A percentile compares a stretch with the other conserved stretches of the same genome.
These are phyloP conservation scores for Eudyptes chrysolophus DNA, from an alignment of 2,113 vertebrate species.

Conservation along the genomic window DNA sequence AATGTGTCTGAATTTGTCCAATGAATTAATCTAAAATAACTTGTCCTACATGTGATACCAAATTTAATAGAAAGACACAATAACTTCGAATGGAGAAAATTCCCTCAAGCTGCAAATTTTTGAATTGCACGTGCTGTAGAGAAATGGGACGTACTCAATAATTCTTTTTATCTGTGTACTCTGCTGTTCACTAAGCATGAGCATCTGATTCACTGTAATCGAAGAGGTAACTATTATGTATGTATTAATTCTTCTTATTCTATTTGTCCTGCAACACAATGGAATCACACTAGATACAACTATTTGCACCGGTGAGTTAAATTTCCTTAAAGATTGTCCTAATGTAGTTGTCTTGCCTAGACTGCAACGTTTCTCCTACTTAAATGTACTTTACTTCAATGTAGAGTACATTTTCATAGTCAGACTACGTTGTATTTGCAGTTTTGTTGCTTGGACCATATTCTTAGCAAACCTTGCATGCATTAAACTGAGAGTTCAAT, in stretches of 20 bases:
- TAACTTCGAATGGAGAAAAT: conserved; percentile 27
- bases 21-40: conserved; percentile 12
- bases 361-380: conserved; percentile 43
- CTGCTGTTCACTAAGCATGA: conserved; percentile 70
- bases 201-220: conserved; percentile 71
- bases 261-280: conserved; percentile 90
- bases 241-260: conserved; percentile 91
- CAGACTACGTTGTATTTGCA: conserved; percentile 12
- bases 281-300: conserved; percentile 99
- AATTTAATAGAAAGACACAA: conserved; percentile 10
- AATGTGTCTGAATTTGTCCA: conserved; percentile 3
- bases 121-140: conserved; percentile 50
- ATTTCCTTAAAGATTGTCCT: conserved; percentile 81
- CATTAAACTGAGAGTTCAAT: conserved; percentile 37
- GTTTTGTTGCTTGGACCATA: conserved; percentile 59
- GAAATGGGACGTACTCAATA: background rate
- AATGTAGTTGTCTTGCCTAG: conserved; percentile 71
- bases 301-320: conserved; percentile 99
- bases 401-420: conserved; percentile 44
- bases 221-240: conserved; percentile 68
- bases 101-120: conserved; percentile 31
- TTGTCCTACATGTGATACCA: conserved; percentile 29
- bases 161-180: conserved; percentile 50
- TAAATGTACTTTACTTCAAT: conserved; percentile 61
- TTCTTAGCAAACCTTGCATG: conserved; percentile 74